Conservation (phyloP, 2,113 vertebrate genomes). For the Epinephelus cyanopodus region DNA sequence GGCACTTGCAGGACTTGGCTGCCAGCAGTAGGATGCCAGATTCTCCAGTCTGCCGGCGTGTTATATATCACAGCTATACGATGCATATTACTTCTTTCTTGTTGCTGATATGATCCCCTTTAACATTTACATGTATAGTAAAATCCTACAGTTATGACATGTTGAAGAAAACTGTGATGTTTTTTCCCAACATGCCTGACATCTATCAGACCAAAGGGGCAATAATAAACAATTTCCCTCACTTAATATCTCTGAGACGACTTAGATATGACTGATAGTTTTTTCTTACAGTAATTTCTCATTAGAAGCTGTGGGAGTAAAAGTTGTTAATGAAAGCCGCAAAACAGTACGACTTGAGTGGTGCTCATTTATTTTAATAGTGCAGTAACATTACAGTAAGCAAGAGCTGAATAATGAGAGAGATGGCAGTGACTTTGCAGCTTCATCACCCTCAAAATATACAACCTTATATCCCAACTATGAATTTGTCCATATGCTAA, state of each 20-base stretch:
- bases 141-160: neutral
- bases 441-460: neutral
- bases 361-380: conserved; percentile 54
- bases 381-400: conserved; percentile 31
- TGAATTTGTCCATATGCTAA: neutral
- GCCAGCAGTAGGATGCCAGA: conserved; percentile 45
- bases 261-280: conserved; percentile 14
- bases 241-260: conserved; percentile 7
- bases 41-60: conserved; percentile 31
- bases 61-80: conserved; percentile 17
- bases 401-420: conserved; percentile 21
- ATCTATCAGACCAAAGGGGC: conserved; percentile 34
- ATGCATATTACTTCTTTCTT: conserved; percentile 10
- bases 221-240: conserved; percentile 39
- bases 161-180: conserved; percentile 10
- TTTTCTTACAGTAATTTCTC: conserved; percentile 10
- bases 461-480: neutral
- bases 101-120: neutral
- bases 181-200: neutral
- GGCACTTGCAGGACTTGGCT: conserved; percentile 53
- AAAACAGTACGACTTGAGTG: conserved; percentile 38
- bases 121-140: neutral
- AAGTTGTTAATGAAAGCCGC: conserved; percentile 47
- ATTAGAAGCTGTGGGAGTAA: conserved; percentile 29
- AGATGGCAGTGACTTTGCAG: neutral